These are phyloP conservation scores for Momotus momota DNA, from an alignment of 2,797 vertebrate genomes.

Conservation along the genomic window DNA sequence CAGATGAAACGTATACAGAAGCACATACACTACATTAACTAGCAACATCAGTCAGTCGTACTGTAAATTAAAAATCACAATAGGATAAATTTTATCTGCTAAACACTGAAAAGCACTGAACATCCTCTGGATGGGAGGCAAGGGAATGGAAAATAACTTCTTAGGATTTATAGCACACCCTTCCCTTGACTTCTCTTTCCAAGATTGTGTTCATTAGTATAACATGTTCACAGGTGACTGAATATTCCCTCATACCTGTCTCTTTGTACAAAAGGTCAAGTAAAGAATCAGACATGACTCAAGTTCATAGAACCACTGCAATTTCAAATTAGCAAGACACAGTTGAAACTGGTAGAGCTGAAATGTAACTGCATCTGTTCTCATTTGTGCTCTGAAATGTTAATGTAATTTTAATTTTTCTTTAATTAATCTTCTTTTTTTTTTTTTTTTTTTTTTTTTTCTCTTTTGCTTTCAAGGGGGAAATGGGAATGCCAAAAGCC, in stretches of 20 bases:
- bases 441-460: neutral
- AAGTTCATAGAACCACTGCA: neutral
- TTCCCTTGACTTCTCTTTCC: neutral
- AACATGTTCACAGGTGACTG: neutral
- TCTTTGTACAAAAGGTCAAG: neutral
- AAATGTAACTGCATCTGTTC: neutral
- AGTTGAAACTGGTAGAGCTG: neutral
- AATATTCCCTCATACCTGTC: neutral
- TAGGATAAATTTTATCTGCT: neutral
- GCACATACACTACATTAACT: neutral
- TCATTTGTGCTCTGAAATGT: neutral
- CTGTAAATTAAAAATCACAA: constrained; percentile 21
- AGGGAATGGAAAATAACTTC: neutral
- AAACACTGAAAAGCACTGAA: neutral
- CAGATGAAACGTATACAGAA: neutral
- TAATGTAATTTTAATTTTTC: neutral
- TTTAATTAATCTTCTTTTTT: neutral
- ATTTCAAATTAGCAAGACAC: neutral
- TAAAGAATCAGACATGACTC: neutral
- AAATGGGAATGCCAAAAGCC: neutral
- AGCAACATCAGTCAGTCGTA: neutral
- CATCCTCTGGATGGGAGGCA: neutral
- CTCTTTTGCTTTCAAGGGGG: neutral
- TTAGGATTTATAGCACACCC: neutral
- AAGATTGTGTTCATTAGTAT: neutral